phyloP scores from a whole-genome alignment of 2,113 vertebrate species.

The Symphodus melops region DNA sequence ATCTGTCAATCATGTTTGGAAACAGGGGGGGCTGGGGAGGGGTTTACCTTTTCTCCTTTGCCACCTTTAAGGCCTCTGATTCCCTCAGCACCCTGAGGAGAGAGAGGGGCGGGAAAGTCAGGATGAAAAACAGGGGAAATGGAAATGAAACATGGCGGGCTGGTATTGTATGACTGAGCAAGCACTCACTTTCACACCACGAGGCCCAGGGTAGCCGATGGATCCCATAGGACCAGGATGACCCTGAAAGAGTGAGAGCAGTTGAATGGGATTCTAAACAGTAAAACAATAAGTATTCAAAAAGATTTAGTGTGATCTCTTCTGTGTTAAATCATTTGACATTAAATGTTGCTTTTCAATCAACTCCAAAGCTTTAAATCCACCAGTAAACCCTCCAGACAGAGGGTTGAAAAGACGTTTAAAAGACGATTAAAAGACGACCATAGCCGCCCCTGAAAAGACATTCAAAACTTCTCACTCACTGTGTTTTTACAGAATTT shows the following conservation, averaged over 20 bases:
- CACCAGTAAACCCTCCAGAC: background rate
- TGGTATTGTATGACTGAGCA: background rate
- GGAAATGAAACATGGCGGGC: background rate
- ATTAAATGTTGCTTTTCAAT: too few species aligned
- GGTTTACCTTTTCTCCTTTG: conserved; percentile 97
- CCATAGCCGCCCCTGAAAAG: too few species aligned
- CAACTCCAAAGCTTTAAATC: background rate
- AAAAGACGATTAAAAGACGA: too few species aligned
- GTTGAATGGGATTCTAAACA: background rate
- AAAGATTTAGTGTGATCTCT: background rate
- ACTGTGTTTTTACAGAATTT: too few species aligned
- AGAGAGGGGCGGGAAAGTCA: conserved; percentile 38
- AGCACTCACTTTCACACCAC: conserved; percentile 93
- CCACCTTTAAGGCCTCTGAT: conserved; percentile 95
- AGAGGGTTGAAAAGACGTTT: too few species aligned
- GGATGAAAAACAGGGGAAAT: conserved; percentile 6
- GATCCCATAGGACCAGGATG: conserved; percentile 91
- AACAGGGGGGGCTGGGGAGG: background rate
- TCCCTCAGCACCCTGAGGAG: conserved; percentile 92
- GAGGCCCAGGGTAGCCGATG: conserved; percentile 95
- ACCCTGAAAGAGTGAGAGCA: conserved; percentile 83
- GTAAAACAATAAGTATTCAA: background rate
- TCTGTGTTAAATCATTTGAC: background rate
- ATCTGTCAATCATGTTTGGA: conserved; percentile 38
- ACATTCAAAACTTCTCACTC: too few species aligned